Evolutionary conservation across 2,797 vertebrate species (phyloP).

Genomic region (Neopelma chrysocephalum): DNA sequence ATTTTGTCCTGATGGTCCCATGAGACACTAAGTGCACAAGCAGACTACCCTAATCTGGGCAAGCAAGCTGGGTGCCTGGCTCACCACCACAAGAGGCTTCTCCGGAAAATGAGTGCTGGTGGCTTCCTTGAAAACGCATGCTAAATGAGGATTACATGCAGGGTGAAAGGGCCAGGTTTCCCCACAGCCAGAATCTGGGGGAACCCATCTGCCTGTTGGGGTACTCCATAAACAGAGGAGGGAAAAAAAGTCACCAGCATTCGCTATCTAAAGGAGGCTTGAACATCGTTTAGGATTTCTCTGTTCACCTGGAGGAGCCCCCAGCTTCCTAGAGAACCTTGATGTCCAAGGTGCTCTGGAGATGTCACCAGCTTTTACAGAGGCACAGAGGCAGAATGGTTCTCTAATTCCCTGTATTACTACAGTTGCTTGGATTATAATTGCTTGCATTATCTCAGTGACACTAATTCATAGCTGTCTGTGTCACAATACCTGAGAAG

Average conservation of each 20-base stretch:
- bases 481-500: neutral
- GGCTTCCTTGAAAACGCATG: neutral
- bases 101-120: neutral
- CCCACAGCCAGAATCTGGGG: neutral
- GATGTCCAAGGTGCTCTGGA: neutral
- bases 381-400: neutral
- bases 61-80: fast-evolving
- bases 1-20: neutral
- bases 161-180: neutral
- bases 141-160: fast-evolving
- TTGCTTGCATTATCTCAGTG: neutral
- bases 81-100: neutral
- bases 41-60: neutral
- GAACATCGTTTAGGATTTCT: neutral
- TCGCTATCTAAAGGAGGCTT: neutral
- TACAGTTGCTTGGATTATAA: neutral
- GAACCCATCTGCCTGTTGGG: fast-evolving
- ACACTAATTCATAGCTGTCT: neutral
- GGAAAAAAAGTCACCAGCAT: fast-evolving
- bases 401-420: neutral
- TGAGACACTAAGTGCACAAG: neutral
- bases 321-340: neutral
- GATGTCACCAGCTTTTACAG: neutral
- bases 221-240: neutral
- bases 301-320: neutral